Percentiles rank a stretch among this genome's conserved stretches.
These are phyloP conservation scores for Peromyscus aztecus DNA, from an alignment of 2,797 vertebrate species.

Conservation along the genomic window DNA sequence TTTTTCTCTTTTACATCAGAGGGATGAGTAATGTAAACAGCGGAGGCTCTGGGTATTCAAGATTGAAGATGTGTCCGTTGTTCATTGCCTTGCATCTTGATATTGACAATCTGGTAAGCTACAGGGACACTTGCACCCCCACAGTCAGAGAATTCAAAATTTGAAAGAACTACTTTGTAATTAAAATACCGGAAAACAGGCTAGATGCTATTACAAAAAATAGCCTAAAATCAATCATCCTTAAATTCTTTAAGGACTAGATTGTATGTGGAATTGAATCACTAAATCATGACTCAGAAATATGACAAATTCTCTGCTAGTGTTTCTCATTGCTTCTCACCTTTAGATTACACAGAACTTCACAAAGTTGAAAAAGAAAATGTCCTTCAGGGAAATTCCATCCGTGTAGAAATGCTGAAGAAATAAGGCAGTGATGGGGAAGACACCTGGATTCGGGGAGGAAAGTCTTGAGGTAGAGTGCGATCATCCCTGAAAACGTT, in stretches of 20 bases:
- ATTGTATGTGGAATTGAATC: slow-evolving; percentile 25
- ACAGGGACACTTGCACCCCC: background rate
- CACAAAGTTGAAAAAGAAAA: slow-evolving; percentile 37
- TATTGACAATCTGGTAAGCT: slow-evolving; percentile 52
- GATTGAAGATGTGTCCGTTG: slow-evolving; percentile 39
- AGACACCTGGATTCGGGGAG: background rate
- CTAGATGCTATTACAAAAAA: slow-evolving; percentile 24
- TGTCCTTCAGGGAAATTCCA: slow-evolving; percentile 31
- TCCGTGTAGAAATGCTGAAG: slow-evolving; percentile 39
- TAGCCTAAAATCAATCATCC: slow-evolving; percentile 65
- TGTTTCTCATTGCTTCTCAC: slow-evolving; percentile 44
- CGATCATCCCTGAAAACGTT: slow-evolving; percentile 31
- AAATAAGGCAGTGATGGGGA: background rate
- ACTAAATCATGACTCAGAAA: slow-evolving; percentile 65
- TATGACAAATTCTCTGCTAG: slow-evolving; percentile 33
- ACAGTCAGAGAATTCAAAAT: slow-evolving; percentile 24
- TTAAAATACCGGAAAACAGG: slow-evolving; percentile 65
- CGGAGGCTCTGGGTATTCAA: slow-evolving; percentile 55
- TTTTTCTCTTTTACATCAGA: slow-evolving; percentile 47
- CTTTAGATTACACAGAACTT: slow-evolving; percentile 53
- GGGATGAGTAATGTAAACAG: slow-evolving; percentile 69
- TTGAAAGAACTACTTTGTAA: slow-evolving; percentile 50
- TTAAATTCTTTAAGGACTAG: slow-evolving; percentile 60
- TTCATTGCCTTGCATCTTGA: slow-evolving; percentile 43
- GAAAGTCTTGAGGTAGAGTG: background rate